phyloP scores from a whole-genome alignment of 2,113 vertebrate species.

The Anhinga rufa region DNA sequence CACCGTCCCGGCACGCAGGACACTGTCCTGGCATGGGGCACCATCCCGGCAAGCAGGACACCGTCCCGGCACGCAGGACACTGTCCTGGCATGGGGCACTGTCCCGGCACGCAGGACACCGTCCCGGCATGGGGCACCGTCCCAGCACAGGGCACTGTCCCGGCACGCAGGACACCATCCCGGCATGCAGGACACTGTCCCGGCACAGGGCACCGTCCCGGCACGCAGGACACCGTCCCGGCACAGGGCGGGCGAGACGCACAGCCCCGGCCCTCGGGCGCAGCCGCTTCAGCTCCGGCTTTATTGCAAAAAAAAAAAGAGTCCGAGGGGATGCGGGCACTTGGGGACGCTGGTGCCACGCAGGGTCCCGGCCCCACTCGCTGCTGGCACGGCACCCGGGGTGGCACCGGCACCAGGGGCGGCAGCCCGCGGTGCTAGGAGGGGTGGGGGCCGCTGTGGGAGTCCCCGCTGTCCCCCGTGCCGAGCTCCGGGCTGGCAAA shows the following conservation, averaged over 20 bases:
- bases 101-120: too few species aligned
- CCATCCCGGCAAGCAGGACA: too few species aligned
- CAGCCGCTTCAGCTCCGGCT: neutral
- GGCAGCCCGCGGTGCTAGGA: neutral
- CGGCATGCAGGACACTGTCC: neutral
- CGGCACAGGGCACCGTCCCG: neutral
- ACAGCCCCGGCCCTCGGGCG: neutral
- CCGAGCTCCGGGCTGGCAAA: neutral
- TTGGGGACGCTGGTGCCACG: neutral
- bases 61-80: too few species aligned
- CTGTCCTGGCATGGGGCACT: too few species aligned
- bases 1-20: too few species aligned
- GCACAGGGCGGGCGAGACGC: neutral
- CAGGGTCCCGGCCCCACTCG: neutral
- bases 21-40: too few species aligned
- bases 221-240: neutral
- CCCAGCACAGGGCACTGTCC: too few species aligned
- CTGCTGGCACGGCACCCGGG: neutral
- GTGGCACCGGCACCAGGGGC: neutral
- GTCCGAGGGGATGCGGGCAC: accelerated
- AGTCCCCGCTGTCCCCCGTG: accelerated
- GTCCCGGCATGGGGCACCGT: neutral
- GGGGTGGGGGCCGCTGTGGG: neutral
- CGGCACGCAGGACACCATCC: too few species aligned
- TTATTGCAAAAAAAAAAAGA: neutral